These are phyloP conservation scores for Diabrotica balteata DNA, from an alignment of 2,888 invertebrate genomes.

Conservation along the genomic window DNA sequence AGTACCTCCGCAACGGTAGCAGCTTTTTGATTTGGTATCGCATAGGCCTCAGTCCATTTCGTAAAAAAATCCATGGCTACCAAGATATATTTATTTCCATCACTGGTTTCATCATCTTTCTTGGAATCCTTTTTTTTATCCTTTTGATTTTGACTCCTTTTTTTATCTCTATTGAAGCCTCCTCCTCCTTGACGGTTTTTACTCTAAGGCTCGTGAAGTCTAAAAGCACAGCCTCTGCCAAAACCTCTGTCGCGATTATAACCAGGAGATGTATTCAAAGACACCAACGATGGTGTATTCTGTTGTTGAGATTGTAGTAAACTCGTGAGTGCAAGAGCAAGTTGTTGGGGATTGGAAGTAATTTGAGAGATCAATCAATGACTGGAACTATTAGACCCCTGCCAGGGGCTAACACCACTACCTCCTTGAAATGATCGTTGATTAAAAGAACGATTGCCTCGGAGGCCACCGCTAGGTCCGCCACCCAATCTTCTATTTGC, in stretches of 20 bases:
- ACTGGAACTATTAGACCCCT: conserved; percentile 54
- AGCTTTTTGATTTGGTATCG: too few species aligned
- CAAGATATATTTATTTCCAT: conserved; percentile 20
- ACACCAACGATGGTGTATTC: conserved; percentile 60
- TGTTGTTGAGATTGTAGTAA: conserved; percentile 59
- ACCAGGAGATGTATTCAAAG: conserved; percentile 58
- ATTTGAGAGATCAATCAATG: conserved; percentile 55
- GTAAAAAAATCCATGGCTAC: too few species aligned
- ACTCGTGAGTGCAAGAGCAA: conserved; percentile 70
- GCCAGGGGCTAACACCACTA: conserved; percentile 58
- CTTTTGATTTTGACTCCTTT: conserved; percentile 34
- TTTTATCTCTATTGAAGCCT: conserved; percentile 30
- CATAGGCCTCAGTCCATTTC: too few species aligned
- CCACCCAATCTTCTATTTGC: conserved; percentile 59
- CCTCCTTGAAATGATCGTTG: conserved; percentile 53
- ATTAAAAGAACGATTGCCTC: conserved; percentile 54
- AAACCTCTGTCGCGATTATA: conserved; percentile 56
- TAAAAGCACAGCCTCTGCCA: conserved; percentile 57
- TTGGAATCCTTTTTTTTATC: conserved; percentile 33
- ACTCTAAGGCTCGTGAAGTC: conserved; percentile 59
- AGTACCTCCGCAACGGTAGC: too few species aligned
- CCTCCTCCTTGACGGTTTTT: conserved; percentile 32
- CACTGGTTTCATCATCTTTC: conserved; percentile 41
- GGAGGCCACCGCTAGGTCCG: conserved; percentile 50
- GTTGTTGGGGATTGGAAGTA: conserved; percentile 71